phyloP scores from a whole-genome alignment of 2,888 invertebrate species.

The Ptychoptera contaminata region DNA sequence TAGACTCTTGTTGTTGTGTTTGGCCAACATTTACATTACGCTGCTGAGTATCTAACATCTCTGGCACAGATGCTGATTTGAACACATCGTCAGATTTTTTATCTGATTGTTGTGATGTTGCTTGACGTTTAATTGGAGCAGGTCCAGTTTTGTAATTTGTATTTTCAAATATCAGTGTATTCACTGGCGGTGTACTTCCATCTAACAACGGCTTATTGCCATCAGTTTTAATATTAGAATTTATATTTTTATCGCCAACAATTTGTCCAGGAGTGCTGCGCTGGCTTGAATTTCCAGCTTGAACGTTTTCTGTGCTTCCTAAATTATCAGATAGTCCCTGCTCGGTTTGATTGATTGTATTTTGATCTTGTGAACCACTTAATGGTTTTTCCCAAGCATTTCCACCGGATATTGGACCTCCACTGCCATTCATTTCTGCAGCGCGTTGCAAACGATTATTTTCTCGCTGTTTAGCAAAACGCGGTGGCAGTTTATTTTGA shows the following conservation, averaged over 20 bases:
- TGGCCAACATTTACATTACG: slow-evolving; percentile 26
- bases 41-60: slow-evolving; percentile 34
- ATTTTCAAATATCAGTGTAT: slow-evolving; percentile 82
- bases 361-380: slow-evolving; percentile 20
- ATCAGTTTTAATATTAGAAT: slow-evolving; percentile 14
- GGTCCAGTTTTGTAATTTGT: slow-evolving; percentile 73
- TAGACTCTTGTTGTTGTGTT: slow-evolving; percentile 24
- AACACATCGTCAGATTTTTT: slow-evolving; percentile 13
- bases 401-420: slow-evolving; percentile 35
- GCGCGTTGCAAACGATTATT: slow-evolving; percentile 34
- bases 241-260: slow-evolving; percentile 26
- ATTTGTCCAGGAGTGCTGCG: not conserved
- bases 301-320: not conserved
- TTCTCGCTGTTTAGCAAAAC: slow-evolving; percentile 60
- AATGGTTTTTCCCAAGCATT: slow-evolving; percentile 82
- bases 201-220: slow-evolving; percentile 36
- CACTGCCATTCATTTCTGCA: slow-evolving; percentile 2
- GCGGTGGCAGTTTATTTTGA: slow-evolving; percentile 53
- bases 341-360: not conserved
- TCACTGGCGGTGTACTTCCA: slow-evolving; percentile 63
- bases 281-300: slow-evolving; percentile 22
- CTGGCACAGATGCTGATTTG: slow-evolving; percentile 12
- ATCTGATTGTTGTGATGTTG: slow-evolving; percentile 7
- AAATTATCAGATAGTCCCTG: not conserved
- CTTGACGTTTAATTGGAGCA: slow-evolving; percentile 31